phyloP scores from a whole-genome alignment of 2,888 invertebrate genomes.

The Plebejus argus region DNA sequence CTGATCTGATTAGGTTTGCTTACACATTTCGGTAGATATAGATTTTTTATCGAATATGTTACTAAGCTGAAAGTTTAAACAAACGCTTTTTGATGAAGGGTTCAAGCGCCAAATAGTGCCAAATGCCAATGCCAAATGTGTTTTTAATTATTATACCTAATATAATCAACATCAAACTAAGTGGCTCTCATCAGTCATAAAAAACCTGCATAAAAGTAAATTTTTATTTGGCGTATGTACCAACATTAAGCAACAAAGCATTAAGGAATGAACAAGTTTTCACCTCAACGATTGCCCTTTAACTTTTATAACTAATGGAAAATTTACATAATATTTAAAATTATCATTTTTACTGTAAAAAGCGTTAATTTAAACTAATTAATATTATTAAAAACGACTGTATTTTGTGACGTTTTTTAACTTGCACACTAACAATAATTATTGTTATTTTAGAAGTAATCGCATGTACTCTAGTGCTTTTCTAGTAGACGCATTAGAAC shows the following conservation, averaged over 20 bases:
- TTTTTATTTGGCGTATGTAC: not conserved
- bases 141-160: constrained; percentile 7
- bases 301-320: not conserved
- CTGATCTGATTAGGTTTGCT: constrained; percentile 17
- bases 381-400: not conserved
- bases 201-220: not conserved
- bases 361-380: not conserved
- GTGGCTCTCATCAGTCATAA: not conserved
- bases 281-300: not conserved
- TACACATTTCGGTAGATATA: not conserved
- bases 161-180: not conserved
- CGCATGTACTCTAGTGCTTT: constrained; percentile 15
- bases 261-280: no score
- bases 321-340: not conserved
- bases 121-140: not conserved
- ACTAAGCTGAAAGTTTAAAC: not conserved
- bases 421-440: not conserved
- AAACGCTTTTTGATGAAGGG: not conserved
- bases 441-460: constrained; percentile 1
- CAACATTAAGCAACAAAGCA: not conserved
- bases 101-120: not conserved
- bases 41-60: not conserved
- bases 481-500: constrained; percentile 9
- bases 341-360: not conserved
- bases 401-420: not conserved